Base-by-base conservation (phyloP, 2,113 vertebrate genomes). In the rat (Rattus norvegicus) region DNA sequence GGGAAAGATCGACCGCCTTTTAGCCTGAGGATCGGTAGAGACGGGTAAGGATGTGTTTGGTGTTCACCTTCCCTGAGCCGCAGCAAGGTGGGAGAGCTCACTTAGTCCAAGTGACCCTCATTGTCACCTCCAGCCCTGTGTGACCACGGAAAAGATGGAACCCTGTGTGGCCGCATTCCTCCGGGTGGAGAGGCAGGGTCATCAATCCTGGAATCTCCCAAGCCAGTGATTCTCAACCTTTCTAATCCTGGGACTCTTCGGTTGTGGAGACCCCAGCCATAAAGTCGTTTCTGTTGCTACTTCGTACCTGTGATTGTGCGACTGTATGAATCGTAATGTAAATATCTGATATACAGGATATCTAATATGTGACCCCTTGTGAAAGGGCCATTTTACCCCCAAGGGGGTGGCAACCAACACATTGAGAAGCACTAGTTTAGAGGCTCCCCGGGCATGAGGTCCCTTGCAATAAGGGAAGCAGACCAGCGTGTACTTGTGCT, bases 1-100 rank as follows among this genome's bases (percentile, higher is more conserved):
- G 47, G 77, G 24, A 19, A 49, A 17, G 0, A 12, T 0, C 0
- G 2, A 49, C 2, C 12, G 20, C 56, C 59, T 75, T 90, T 17
- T 5, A 65, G 7, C 80, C 43, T 0, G 5, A 1, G 28, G 22
- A 28, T 26, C 7, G 30, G 28, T 33, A 67, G 90, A 49, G n/a
- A 24, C 12, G 16, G 11, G 30, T 22, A 59, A 72, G 49, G 19
- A 22, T 19, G 14, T 79, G 16, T 7, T 20, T 26, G 39, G 39
- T 47, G 22, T 20, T 20, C 22, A 5, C 9, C 39, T 43, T 43
- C 39, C n/a, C 39, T 0, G 39, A 75, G 19, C 39, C 22, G 24
- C 72, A 43, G 19, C 70, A 20, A 75, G 22, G 73, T 26, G 24
- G 73, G 73, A 7, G 22, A 28, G 12, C 24, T 47, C 43, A 30